phyloP scores from a whole-genome alignment of 2,797 vertebrate species.

The Sebastes variabilis region DNA sequence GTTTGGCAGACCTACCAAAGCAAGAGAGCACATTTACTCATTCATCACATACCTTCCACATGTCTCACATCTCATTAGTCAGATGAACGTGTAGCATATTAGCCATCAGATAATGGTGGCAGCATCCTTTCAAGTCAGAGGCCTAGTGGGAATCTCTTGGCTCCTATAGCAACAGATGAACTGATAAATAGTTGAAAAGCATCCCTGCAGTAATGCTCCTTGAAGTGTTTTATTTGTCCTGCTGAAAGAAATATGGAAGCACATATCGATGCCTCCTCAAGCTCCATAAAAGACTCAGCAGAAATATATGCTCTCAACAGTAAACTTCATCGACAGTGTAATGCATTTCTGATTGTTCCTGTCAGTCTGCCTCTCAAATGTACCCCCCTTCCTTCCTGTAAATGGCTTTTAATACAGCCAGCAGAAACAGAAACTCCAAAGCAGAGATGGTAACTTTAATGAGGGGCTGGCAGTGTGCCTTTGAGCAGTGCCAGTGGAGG shows the following conservation, averaged over 20 bases:
- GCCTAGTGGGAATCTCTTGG: conserved; percentile 19
- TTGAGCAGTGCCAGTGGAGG: conserved; percentile 36
- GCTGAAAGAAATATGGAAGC: conserved; percentile 8
- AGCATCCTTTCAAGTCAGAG: conserved; percentile 16
- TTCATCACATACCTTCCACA: background rate
- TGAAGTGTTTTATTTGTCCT: background rate
- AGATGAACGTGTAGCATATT: conserved; percentile 2
- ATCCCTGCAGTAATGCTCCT: conserved; percentile 7
- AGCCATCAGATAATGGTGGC: background rate
- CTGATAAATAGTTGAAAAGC: conserved; percentile 16
- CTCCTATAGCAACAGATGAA: conserved; percentile 23
- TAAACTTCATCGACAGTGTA: background rate
- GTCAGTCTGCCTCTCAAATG: conserved; percentile 8
- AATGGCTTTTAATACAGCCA: conserved; percentile 6
- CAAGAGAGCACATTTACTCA: background rate
- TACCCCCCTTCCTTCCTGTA: conserved; percentile 10
- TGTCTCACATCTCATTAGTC: conserved; percentile 18
- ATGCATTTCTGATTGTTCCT: conserved; percentile 22
- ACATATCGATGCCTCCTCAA: conserved; percentile 14
- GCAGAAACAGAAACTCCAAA: conserved; percentile 13
- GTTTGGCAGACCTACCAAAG: conserved; percentile 59
- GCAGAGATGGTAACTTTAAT: conserved; percentile 40
- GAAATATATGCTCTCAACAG: conserved; percentile 11
- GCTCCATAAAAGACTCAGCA: conserved; percentile 27
- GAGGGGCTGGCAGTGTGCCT: conserved; percentile 29